Base-by-base conservation (phyloP, 2,113 vertebrate genomes). In the Cynoglossus semilaevis region DNA sequence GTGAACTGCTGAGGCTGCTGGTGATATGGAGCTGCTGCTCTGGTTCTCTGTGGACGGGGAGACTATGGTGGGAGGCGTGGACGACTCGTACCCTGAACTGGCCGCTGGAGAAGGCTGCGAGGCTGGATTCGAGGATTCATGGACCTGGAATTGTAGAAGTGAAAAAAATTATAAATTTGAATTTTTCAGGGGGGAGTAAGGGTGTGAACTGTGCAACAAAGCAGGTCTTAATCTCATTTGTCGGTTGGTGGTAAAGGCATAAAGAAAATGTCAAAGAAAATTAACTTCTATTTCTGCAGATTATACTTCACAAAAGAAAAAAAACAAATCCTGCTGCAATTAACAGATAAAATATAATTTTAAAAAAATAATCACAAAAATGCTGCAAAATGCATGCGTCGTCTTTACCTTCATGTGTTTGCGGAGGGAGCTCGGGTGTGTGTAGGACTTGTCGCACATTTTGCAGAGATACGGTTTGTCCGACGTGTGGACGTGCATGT, bases 371-470 rank as follows among this genome's bases (percentile, higher is more conserved):
- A 5, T 38, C 12, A 38, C 2, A 38, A 38, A 4, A 41, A 29
- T 29, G 6, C 22, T 29, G 2, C 22, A 13, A 41, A 40, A 40
- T 40, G 9, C 22, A 6, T 49, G 14, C 11, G 15, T 50, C 15
- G 11, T 34, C 14, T 55, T 53, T 95, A 98, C 96, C 95, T 99
- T 99, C 96, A 98, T 98, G 91, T 99, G 96, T 91, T 98, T 99
- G 87, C 96, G 93, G 84, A 98, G 93, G 67, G 96, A 98, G 91
- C 95, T 98, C 82, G 96, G 96, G 65, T 98, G 96, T 70, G 96
- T 99, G 92, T 99, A 99, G 54, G 96, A 99, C 92, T 99, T 99
- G 90, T 99, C 96, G 78, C 96, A 99, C 96, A 99, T 96, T 94
- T 99, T 99, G 94, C 96, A 99, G 50, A 98, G 94, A 90, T 99